phyloP scores from a whole-genome alignment of 2,797 vertebrate genomes.

The Anguilla obscura region DNA sequence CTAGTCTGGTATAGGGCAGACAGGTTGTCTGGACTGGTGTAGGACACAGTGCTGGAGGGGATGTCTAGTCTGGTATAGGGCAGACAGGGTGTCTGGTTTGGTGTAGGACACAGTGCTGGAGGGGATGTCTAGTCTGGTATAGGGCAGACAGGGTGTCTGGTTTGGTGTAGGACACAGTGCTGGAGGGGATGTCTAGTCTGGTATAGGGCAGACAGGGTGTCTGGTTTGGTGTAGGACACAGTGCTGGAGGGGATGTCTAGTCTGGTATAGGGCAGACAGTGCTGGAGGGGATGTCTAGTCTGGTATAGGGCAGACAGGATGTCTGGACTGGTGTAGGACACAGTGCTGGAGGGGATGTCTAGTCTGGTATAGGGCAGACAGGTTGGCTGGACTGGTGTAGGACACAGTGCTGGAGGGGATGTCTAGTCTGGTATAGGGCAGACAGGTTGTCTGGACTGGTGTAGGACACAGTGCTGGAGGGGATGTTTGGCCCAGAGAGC shows the following conservation, averaged over 20 bases:
- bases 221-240: not conserved
- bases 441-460: not conserved
- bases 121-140: not conserved
- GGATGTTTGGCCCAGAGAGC: not conserved
- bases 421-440: not conserved
- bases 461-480: not conserved
- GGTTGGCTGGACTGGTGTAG: not conserved
- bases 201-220: too few species aligned
- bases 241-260: not conserved
- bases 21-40: not conserved
- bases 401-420: too few species aligned
- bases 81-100: not conserved
- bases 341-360: not conserved
- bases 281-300: too few species aligned
- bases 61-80: not conserved
- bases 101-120: not conserved
- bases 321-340: not conserved
- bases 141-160: not conserved
- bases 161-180: not conserved
- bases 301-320: not conserved
- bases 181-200: not conserved
- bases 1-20: not conserved
- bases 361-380: not conserved
- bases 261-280: too few species aligned
- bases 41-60: not conserved